Evolutionary conservation across 2,113 vertebrate genomes (phyloP), one percentile per base, ranked within the genome.

Genomic region (Crypturellus undulatus): DNA sequence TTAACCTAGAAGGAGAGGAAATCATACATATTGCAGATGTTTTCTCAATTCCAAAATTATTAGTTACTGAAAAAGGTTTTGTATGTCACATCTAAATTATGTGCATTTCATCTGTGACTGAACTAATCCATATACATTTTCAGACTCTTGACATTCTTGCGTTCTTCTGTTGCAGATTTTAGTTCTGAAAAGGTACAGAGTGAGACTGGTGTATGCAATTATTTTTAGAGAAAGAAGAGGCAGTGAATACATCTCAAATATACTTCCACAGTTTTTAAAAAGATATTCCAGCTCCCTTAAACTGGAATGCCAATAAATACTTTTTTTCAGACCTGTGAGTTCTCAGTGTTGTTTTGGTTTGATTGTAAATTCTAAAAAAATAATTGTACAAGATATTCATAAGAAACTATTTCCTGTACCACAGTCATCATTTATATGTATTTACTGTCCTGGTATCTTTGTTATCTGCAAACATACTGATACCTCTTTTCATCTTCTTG

Each of bases 311-410:
- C 5, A 40, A 2, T 10, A 47, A 42, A 4, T 15, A 10, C 2
- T 2, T 1, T 0, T 65, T 0, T 28, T 38, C 62, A 62, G 9
- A 36, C 3, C 40, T 73, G 21, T 0, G 0, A 64, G 9, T 36
- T 77, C 81, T 59, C 62, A 5, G 36, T 42, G 3, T 0, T 47
- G 1, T 59, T 85, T 62, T 49, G 49, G 72, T 69, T 65, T 70
- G 11, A 42, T 58, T 2, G 1, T 38, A 11, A 68, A 68, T 67
- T 58, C 8, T 38, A 13, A 88, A 52, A 75, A 56, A 34, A 51
- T 78, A 45, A 0, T 2, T 28, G 8, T n/a, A 36, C 4, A 22
- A 64, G 24, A 60, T 43, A 69, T 2, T 28, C 28, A 36, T 1
- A 79, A 40, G 14, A 69, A 72, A 56, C 10, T 60, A 60, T 28